Evolutionary conservation across 2,797 vertebrate genomes (phyloP), one percentile per base, ranked within the genome.

Genomic region (Lepilemur ruficaudatus): DNA sequence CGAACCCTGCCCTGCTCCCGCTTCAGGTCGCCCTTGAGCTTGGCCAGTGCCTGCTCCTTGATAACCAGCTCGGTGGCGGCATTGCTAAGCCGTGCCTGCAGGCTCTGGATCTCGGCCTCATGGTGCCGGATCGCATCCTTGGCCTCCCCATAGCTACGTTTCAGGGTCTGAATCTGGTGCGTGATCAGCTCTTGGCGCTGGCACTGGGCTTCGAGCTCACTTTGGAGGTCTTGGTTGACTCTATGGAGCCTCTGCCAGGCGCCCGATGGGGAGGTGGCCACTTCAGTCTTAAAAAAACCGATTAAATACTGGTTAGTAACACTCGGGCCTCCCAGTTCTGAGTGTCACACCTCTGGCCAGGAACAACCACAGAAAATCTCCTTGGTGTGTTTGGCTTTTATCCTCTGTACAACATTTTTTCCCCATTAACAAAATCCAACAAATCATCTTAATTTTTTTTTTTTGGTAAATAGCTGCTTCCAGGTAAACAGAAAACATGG

Each of bases 251-350:
- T 99, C 98, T 99, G 99, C 99, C 99, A 99, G 96, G 99, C 99
- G 92, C 98, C 99, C 98, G 98, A 99, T 41, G 99, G 98, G 84
- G 99, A 99, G 87, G 99, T 98, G 98, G 99, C 98, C 97, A 99
- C 98, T 98, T 99, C 98, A 98, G 98, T 99, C 99, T 99, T 99
- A 99, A 99, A 99, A 98, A 99, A 99, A 99, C 99, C 98, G 99
- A 99, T 99, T 99, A 99, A 98, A 99, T 98, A 99, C 96, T 98
- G 97, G 98, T 99, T 99, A 99, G 99, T 99, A 98, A 99, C 98
- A 99, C 98, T 98, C 98, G 98, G 98, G 98, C 97, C 96, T 99
- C 98, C 97, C 98, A 97, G 97, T 98, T 98, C 98, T 99, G 99
- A 99, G 99, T 99, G 99, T 99, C 99, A 99, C 99, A 99, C 99